Conservation (phyloP, 2,797 vertebrate species). For the Eleutherodactylus coqui region DNA sequence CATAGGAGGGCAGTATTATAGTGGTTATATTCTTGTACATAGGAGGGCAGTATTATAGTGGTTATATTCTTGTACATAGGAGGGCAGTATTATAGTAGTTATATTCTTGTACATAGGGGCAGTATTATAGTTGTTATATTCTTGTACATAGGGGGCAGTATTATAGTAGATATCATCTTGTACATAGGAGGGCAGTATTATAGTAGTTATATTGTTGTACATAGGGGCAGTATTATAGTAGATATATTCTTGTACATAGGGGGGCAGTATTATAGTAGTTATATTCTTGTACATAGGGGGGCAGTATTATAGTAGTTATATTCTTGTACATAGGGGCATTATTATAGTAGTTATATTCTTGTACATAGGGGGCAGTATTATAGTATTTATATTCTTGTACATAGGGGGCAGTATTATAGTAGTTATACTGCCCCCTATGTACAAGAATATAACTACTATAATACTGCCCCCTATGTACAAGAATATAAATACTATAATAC, state of each 20-base stretch:
- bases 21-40: conserved; percentile 1
- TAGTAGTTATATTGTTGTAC: not conserved
- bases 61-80: not conserved
- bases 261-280: not conserved
- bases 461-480: no score
- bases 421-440: no score
- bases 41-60: conserved; percentile 1
- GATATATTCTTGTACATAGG: no score
- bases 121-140: not conserved
- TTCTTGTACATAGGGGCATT: not conserved
- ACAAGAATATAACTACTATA: no score
- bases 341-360: not conserved
- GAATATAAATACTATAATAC: no score
- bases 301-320: conserved; percentile 2
- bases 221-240: not conserved
- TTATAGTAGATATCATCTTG: not conserved
- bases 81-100: conserved; percentile 1
- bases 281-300: not conserved
- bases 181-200: not conserved
- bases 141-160: not conserved
- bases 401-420: conserved; percentile 6
- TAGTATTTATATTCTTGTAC: conserved; percentile 1
- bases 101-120: not conserved
- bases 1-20: not conserved
- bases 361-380: not conserved